Evolutionary conservation across 2,113 vertebrate genomes (phyloP).

Genomic region (Toxostoma redivivum): DNA sequence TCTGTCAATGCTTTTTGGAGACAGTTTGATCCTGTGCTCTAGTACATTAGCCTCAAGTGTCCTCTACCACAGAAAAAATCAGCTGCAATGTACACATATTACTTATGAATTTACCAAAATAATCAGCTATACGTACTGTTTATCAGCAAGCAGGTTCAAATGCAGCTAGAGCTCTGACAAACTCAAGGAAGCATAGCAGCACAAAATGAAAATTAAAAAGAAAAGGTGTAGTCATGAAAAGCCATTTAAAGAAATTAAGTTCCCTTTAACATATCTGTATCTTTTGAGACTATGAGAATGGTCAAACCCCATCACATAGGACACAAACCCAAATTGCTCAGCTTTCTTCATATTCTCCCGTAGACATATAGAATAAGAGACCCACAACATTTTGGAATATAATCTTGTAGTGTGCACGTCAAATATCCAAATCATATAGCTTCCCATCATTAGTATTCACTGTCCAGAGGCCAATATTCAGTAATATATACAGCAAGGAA

Average conservation of each 20-base stretch:
- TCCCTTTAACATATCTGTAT: not conserved
- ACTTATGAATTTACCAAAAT: not conserved
- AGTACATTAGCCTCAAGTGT: not conserved
- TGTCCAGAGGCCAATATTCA: not conserved
- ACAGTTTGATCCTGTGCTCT: not conserved
- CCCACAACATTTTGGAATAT: not conserved
- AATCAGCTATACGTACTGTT: not conserved
- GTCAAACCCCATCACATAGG: not conserved
- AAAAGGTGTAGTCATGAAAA: not conserved
- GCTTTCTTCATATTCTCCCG: not conserved
- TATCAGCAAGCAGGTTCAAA: not conserved
- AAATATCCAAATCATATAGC: not conserved
- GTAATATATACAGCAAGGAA: not conserved
- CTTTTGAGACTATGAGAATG: not conserved
- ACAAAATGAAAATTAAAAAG: not conserved
- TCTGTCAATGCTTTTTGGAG: not conserved
- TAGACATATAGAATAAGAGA: not conserved
- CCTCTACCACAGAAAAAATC: not conserved
- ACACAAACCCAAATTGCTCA: not conserved
- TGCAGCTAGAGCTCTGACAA: not conserved
- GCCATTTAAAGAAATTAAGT: not conserved
- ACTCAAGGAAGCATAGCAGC: not conserved
- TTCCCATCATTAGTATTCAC: not conserved
- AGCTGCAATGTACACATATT: not conserved
- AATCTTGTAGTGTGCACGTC: not conserved